Evolutionary conservation across 2,797 vertebrate genomes (phyloP).

Genomic region (Orientallactaga sibirica): DNA sequence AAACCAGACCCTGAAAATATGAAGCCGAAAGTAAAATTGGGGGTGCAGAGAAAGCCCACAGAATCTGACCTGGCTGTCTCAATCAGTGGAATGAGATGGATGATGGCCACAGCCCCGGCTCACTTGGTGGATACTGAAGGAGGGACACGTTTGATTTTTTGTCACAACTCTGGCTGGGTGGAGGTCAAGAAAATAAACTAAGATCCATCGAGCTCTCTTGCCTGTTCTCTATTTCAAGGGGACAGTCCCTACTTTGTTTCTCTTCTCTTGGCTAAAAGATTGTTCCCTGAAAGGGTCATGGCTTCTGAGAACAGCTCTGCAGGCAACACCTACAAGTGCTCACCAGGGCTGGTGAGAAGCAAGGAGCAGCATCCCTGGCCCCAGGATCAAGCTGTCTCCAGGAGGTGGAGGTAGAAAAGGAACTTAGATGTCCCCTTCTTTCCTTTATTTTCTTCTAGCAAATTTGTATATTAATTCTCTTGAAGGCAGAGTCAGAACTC

Average conservation of each 20-base stretch:
- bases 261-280: constrained; percentile 63
- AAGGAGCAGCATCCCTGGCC: constrained; percentile 20
- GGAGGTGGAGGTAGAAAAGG: constrained; percentile 35
- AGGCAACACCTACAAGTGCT: not conserved
- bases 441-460: constrained; percentile 7
- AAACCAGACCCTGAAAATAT: not conserved
- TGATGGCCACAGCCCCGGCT: not conserved
- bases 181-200: constrained; percentile 65
- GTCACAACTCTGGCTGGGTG: constrained; percentile 45
- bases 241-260: constrained; percentile 81
- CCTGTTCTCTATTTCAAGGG: constrained; percentile 62
- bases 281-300: constrained; percentile 76
- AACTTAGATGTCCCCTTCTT: constrained; percentile 54
- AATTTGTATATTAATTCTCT: not conserved
- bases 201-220: constrained; percentile 57
- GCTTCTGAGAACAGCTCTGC: constrained; percentile 76
- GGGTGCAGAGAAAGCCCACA: not conserved
- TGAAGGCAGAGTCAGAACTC: not conserved
- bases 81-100: not conserved
- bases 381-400: not conserved
- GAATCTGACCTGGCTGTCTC: not conserved
- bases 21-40: not conserved
- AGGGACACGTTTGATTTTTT: constrained; percentile 35
- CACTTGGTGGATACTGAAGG: not conserved
- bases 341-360: constrained; percentile 37